These are phyloP conservation scores for Scaptomyza reducta DNA, from an alignment of 2,888 invertebrate species.

Conservation along the genomic window DNA sequence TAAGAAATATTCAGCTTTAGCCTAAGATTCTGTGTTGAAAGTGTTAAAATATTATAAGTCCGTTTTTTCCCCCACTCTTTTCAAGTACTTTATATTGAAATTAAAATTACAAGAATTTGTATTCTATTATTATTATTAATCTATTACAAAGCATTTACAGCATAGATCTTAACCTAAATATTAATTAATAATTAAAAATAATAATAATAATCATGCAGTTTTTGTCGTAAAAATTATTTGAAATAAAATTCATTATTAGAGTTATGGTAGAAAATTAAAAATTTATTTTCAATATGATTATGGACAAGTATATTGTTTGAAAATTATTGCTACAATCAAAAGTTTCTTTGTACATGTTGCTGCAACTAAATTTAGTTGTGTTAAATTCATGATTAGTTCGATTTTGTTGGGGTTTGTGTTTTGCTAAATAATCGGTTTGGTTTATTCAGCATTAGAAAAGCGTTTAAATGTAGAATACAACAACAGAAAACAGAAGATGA, in stretches of 20 bases:
- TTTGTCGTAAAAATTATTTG: conserved; percentile 4
- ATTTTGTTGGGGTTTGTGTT: conserved; percentile 10
- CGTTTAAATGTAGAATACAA: conserved; percentile 48
- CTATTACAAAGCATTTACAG: background rate
- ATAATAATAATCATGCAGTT: conserved; percentile 50
- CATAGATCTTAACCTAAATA: background rate
- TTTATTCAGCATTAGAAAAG: conserved; percentile 65
- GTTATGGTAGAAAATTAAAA: conserved; percentile 51
- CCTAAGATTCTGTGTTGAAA: too few relatives aligned
- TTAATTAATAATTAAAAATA: background rate
- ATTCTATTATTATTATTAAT: too few relatives aligned
- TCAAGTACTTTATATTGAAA: too few relatives aligned
- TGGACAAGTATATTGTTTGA: conserved; percentile 49
- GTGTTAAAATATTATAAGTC: too few relatives aligned
- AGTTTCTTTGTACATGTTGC: conserved; percentile 53
- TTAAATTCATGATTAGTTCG: conserved; percentile 58
- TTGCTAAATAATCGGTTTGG: conserved; percentile 43
- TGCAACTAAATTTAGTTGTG: conserved; percentile 62
- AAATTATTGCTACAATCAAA: conserved; percentile 49
- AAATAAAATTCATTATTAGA: conserved; percentile 55
- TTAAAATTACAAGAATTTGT: background rate
- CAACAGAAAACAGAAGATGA: conserved; percentile 33
- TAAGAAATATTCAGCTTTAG: too few relatives aligned
- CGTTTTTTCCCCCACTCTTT: too few relatives aligned
- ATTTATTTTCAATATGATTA: conserved; percentile 73